Percentiles rank a stretch among this genome's conserved stretches.
Conservation (phyloP, 2,888 invertebrate species). For the Drosophila nigricruria region DNA sequence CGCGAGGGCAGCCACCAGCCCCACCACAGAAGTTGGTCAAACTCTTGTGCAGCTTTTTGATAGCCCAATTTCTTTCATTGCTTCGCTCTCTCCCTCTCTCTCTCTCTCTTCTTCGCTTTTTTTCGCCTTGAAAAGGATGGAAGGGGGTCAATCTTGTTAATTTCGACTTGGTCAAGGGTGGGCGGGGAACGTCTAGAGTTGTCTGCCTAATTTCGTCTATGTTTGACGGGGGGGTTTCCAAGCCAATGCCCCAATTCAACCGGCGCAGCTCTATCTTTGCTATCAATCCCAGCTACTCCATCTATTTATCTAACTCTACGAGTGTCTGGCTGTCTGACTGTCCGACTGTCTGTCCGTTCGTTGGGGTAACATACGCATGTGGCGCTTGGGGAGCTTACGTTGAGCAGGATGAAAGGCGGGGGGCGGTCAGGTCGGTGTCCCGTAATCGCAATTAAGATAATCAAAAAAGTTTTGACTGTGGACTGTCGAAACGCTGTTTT, state of each 20-base stretch:
- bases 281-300: conserved; percentile 53
- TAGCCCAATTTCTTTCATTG: conserved; percentile 78
- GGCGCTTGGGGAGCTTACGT: conserved; percentile 32
- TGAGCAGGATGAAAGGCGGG: neutral
- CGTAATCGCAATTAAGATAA: conserved; percentile 80
- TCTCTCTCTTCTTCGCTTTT: neutral
- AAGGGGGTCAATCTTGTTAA: conserved; percentile 75
- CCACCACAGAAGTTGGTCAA: conserved; percentile 32
- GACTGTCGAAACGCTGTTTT: conserved; percentile 70
- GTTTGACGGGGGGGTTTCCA: conserved; percentile 24
- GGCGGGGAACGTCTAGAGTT: conserved; percentile 24
- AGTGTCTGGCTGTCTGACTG: conserved; percentile 16
- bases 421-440: conserved; percentile 33
- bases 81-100: conserved; percentile 21
- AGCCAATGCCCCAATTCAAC: conserved; percentile 7
- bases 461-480: conserved; percentile 80
- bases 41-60: conserved; percentile 51
- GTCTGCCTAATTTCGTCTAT: conserved; percentile 56
- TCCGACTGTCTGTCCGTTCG: conserved; percentile 20
- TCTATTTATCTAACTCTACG: conserved; percentile 50
- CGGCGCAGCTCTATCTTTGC: conserved; percentile 24
- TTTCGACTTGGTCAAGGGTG: conserved; percentile 50
- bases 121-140: conserved; percentile 12
- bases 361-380: conserved; percentile 70
- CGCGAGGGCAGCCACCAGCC: neutral